Base-by-base conservation (phyloP, 2,888 invertebrate genomes). In the Disparrhopalites patrizii region DNA sequence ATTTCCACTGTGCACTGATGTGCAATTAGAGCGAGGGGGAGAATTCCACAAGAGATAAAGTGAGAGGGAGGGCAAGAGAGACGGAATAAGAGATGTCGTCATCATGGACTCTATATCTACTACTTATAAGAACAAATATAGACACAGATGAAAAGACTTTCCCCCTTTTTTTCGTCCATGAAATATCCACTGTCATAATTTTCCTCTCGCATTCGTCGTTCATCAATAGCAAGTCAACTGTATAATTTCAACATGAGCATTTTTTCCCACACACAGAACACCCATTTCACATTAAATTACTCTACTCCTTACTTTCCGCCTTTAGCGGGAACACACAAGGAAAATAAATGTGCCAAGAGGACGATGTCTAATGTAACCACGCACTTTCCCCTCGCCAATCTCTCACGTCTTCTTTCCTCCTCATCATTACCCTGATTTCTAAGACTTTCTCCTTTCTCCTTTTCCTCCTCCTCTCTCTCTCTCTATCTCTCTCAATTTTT, bases 201-300 rank as follows among this genome's bases (percentile, higher is more conserved):
- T 43, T 40, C 18, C 13, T 60, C 31, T 7, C 27, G 8, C 36
- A 36, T 8, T n/a, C 15, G 27, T 40, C 40, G 43, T 28, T 58
- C 58, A 43, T 58, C 60, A 60, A 50, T 60, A 57, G 10, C 28
- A 40, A 43, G n/a, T 57, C 13, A 57, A 10, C 8, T 43, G 57
- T 57, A 40, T 57, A 43, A 57, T 57, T 57, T 57, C 25, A 40
- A 28, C 40, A 57, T 57, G 28, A 40, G 25, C 36, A 30, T 27
- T 52, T 52, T n/a, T 52, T 27, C 38, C 25, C 8, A 20, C 4
- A 33, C 15, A 3, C 10, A 52, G 18, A n/a, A 55, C 10, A 10
- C 13, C 30, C 28, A 7, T 27, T 30, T 52, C 20, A 38, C n/a
- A 27, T 27, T 36, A 18, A 56, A 56, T 38, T 18, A 25, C 56